Base-by-base conservation (phyloP, 2,888 invertebrate genomes). In the Parascotia fuliginaria region DNA sequence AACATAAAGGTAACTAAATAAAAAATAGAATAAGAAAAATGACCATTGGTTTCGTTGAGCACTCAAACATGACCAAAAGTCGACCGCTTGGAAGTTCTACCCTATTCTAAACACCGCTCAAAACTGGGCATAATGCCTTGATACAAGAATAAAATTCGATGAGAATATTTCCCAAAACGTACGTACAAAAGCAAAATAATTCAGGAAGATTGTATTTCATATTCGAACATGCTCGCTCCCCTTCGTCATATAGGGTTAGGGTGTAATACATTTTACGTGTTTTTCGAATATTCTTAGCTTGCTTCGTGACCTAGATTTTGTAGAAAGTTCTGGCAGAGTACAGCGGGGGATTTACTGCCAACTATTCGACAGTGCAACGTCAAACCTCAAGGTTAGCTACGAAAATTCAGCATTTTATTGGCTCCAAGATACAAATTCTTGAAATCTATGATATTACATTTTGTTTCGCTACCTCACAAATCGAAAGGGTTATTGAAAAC, bases 301-400 rank as follows among this genome's bases (percentile, higher is more conserved):
- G 59, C 60, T 75, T 65, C 69, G 47, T 77, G 79, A 78, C 83
- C 81, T 74, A 81, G 68, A 76, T 82, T 70, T 68, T 50, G 51
- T 60, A 24, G 19, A 75, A 78, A 75, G 61, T 72, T 73, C 64
- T 64, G 68, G 46, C 58, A 57, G 53, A 65, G 64, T 55, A 69
- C 57, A 45, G 54, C 64, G 60, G 57, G 66, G 64, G 71, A 72
- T 77, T 77, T 76, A 74, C 69, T 72, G 73, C 70, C 72, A 66
- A 66, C 60, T 52, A 46, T 57, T 57, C 65, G 55, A 75, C 72
- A 76, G 59, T 75, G 73, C 68, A 66, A 55, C 70, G 71, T 73
- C 68, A 72, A 66, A 69, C 66, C 61, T 72, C 70, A 73, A 73
- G 64, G 70, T 63, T 55, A 44, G 53, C 42, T 53, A 66, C 51